These are phyloP conservation scores for Babylonia areolata DNA, from an alignment of 1,140 invertebrate species.

Conservation along the genomic window DNA sequence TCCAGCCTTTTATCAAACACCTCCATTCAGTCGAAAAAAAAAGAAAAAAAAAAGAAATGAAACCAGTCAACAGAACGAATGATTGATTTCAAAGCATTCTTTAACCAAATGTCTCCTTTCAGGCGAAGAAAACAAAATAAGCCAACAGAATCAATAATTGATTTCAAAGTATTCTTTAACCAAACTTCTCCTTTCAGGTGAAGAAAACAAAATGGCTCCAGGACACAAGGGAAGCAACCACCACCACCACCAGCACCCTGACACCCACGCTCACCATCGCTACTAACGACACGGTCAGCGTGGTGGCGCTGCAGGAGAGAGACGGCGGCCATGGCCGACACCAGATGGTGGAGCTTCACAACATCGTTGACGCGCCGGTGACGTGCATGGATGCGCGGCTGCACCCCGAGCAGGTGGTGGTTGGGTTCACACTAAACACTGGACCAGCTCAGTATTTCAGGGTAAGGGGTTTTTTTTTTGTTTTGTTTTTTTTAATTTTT, in stretches of 20 bases:
- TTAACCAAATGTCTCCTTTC: too few relatives aligned
- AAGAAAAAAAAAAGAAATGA: too few relatives aligned
- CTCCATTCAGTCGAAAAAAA: too few relatives aligned
- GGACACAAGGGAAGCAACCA: not conserved
- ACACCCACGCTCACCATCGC: constrained; percentile 39
- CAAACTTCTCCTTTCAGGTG: not conserved
- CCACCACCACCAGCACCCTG: constrained; percentile 23
- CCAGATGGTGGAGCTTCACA: constrained; percentile 57
- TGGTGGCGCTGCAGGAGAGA: constrained; percentile 34
- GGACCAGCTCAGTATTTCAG: constrained; percentile 38
- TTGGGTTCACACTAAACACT: constrained; percentile 49
- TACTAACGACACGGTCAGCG: constrained; percentile 37
- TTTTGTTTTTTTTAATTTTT: not conserved
- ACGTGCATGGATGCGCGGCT: constrained; percentile 54
- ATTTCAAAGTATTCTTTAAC: too few relatives aligned
- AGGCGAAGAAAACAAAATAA: too few relatives aligned
- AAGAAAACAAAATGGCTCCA: constrained; percentile 25
- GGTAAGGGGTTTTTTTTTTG: constrained; percentile 29
- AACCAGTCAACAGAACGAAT: too few relatives aligned
- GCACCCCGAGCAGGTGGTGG: constrained; percentile 51
- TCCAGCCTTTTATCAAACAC: too few relatives aligned
- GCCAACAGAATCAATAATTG: too few relatives aligned
- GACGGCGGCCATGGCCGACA: not conserved
- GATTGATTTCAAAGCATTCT: too few relatives aligned
- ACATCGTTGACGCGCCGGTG: constrained; percentile 55